Base-by-base conservation (phyloP, 2,113 vertebrate species). In the Lamprotornis superbus region DNA sequence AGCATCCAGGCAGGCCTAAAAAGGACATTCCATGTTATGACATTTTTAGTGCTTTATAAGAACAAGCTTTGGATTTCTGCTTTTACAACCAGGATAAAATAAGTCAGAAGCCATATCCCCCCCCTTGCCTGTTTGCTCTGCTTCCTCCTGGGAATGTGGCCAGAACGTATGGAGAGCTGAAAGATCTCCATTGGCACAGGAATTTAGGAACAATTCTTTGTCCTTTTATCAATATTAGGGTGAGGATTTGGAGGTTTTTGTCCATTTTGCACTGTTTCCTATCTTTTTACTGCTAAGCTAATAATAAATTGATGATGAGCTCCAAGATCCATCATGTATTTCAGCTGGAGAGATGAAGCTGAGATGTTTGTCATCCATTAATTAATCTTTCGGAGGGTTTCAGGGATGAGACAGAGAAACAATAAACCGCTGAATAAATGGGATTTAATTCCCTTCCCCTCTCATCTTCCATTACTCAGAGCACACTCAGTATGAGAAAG, bases 361-460 rank as follows among this genome's bases (percentile, higher is more conserved):
- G 15, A 90, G 75, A 67, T 74, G 57, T 92, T 93, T 88, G 90
- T 53, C 93, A 90, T 67, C 68, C 73, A 49, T 47, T 93, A 94
- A 93, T 94, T 91, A 78, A 81, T 79, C 85, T 92, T 92, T 35
- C 3, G 21, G 40, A 90, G 56, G 64, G 68, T 96, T 93, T 83
- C 90, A 78, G 76, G 61, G 73, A 92, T 56, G 55, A 90, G 91
- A 77, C 20, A 94, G 50, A 76, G 68, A 94, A 86, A 96, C 81
- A 95, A 87, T 71, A 94, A 92, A 75, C 33, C 31, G 4, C n/a
- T 24, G 60, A 94, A 89, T 65, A 96, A 95, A 91, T 30, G 33
- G 70, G 49, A 89, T 68, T 95, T 93, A 78, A 94, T 87, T 96
- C 91, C 60, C 69, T 93, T 87, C 65, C 35, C 74, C 50, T 87